Evolutionary conservation across 1,140 invertebrate species (phyloP).

Genomic region (Venustaconcha ellipsiformis): DNA sequence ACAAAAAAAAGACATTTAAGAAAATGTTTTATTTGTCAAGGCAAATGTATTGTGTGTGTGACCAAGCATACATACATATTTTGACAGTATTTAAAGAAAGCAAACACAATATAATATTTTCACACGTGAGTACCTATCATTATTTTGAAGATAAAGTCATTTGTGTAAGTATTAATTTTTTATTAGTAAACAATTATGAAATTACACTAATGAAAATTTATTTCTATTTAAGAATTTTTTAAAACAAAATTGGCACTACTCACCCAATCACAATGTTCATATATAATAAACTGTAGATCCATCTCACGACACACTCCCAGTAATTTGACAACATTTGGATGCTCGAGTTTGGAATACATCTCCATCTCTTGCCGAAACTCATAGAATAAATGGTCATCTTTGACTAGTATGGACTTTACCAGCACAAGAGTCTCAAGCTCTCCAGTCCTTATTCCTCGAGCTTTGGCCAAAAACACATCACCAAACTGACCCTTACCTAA

Average conservation of each 20-base stretch:
- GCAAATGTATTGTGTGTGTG: too few species aligned
- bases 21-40: too few species aligned
- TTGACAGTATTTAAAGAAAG: too few species aligned
- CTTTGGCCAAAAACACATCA: slow-evolving; percentile 85
- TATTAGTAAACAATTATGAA: too few species aligned
- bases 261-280: slow-evolving; percentile 94
- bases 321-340: slow-evolving; percentile 83
- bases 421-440: slow-evolving; percentile 74
- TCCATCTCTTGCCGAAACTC: slow-evolving; percentile 92
- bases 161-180: too few species aligned
- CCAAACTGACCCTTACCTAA: slow-evolving; percentile 89
- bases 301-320: slow-evolving; percentile 85
- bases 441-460: slow-evolving; percentile 65
- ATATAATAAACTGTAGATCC: slow-evolving; percentile 89
- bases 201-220: neutral
- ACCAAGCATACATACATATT: too few species aligned
- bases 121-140: too few species aligned
- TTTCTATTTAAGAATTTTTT: neutral
- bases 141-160: too few species aligned
- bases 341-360: slow-evolving; percentile 82
- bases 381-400: slow-evolving; percentile 81
- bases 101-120: too few species aligned
- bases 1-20: too few species aligned
- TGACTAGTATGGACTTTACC: slow-evolving; percentile 81
- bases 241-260: slow-evolving; percentile 45